These are phyloP conservation scores for Siniperca scherzeri DNA, from an alignment of 2,797 vertebrate genomes.

Conservation along the genomic window DNA sequence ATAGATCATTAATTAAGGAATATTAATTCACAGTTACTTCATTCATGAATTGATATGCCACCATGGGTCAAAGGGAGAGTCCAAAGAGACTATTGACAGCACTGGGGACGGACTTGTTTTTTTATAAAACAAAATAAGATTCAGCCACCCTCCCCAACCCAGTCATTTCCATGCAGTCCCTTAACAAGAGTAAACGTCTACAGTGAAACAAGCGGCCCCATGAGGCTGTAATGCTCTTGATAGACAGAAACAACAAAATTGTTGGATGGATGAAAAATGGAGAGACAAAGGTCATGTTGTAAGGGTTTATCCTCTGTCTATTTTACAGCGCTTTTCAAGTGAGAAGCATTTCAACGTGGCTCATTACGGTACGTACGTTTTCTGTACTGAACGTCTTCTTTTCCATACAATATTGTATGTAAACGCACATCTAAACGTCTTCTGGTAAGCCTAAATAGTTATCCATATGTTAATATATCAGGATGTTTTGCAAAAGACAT, in stretches of 20 bases:
- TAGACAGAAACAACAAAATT: neutral
- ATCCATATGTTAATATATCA: neutral
- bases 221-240: neutral
- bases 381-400: neutral
- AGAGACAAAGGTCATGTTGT: neutral
- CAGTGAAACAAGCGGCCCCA: no score
- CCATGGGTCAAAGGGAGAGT: no score
- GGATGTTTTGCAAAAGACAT: neutral
- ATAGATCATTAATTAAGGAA: neutral
- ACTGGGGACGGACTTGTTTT: no score
- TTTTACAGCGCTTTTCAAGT: constrained; percentile 56
- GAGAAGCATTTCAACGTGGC: constrained; percentile 70
- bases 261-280: neutral
- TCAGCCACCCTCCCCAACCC: no score
- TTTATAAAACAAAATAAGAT: no score
- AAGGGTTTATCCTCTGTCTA: neutral
- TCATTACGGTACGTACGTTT: constrained; percentile 68
- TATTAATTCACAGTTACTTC: no score
- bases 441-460: no score
- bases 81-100: no score
- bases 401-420: no score
- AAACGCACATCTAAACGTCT: neutral
- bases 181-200: no score
- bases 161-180: no score
- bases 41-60: no score